Conservation (phyloP, 2,888 invertebrate species). For the Polietes domitor region DNA sequence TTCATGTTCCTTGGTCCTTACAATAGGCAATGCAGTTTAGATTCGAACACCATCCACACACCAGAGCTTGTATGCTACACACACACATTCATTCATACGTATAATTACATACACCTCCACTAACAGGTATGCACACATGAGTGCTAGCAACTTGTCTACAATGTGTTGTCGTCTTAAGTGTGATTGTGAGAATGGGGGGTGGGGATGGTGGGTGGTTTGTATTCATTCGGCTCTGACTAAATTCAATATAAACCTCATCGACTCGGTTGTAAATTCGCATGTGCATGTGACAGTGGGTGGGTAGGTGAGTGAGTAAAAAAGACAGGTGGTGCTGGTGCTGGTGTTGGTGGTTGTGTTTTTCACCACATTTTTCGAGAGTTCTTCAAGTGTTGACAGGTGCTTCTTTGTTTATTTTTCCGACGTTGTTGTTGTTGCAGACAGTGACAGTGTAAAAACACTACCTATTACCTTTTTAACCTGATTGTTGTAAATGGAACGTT, state of each 20-base stretch:
- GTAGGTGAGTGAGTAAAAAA: neutral
- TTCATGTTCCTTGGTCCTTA: neutral
- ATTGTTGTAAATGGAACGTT: neutral
- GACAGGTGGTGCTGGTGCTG: slow-evolving; percentile 27
- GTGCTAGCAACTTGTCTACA: neutral
- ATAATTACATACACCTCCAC: neutral
- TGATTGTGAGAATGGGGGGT: neutral
- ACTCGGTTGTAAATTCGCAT: neutral
- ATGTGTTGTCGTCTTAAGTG: neutral
- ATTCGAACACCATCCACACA: neutral
- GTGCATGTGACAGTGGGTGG: slow-evolving; percentile 1
- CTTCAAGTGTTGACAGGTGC: slow-evolving; percentile 53
- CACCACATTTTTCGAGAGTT: neutral
- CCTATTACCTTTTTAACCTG: slow-evolving; percentile 32
- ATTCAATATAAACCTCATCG: neutral
- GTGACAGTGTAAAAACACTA: neutral
- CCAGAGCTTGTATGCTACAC: neutral
- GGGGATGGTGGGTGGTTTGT: neutral
- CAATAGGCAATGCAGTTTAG: neutral
- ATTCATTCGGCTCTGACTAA: too few relatives aligned
- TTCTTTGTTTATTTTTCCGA: slow-evolving; percentile 18
- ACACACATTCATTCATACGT: neutral
- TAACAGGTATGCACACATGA: neutral
- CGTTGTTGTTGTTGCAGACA: neutral
- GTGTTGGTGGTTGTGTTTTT: neutral